Percentiles rank a stretch among this genome's conserved stretches.
phyloP scores from a whole-genome alignment of 2,113 vertebrate genomes.

The Cebidichthys violaceus region DNA sequence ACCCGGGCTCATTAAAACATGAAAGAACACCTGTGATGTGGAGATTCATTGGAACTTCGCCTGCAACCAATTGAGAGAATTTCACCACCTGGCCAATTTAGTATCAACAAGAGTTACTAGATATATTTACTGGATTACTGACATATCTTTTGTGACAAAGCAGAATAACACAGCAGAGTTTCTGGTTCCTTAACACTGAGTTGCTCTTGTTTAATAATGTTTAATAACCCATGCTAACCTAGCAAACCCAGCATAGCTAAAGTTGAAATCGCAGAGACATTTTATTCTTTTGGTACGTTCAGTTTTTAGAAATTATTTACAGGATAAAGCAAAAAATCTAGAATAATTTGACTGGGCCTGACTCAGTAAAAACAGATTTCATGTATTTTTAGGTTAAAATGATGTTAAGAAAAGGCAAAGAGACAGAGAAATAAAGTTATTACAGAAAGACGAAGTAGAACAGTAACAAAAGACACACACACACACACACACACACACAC shows the following conservation, averaged over 20 bases:
- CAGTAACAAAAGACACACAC: background rate
- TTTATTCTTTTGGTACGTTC: background rate
- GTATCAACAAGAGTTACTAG: conserved; percentile 1
- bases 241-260: background rate
- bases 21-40: conserved; percentile 47
- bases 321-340: background rate
- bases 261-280: background rate
- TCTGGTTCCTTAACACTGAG: background rate
- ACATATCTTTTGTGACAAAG: conserved; percentile 26
- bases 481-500: too few relatives aligned
- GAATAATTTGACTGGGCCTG: background rate
- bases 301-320: background rate
- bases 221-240: background rate
- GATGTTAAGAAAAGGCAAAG: background rate
- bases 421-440: background rate
- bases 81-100: conserved; percentile 32
- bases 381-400: background rate
- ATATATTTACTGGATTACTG: conserved; percentile 24
- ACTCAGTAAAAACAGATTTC: background rate
- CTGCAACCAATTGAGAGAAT: conserved; percentile 27
- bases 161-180: conserved; percentile 9
- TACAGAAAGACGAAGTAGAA: background rate
- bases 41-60: conserved; percentile 14
- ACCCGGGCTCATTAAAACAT: conserved; percentile 60
- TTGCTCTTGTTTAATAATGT: conserved; percentile 6